Base-by-base conservation (phyloP, 2,888 invertebrate genomes). In the Drosophila macrothrix region DNA sequence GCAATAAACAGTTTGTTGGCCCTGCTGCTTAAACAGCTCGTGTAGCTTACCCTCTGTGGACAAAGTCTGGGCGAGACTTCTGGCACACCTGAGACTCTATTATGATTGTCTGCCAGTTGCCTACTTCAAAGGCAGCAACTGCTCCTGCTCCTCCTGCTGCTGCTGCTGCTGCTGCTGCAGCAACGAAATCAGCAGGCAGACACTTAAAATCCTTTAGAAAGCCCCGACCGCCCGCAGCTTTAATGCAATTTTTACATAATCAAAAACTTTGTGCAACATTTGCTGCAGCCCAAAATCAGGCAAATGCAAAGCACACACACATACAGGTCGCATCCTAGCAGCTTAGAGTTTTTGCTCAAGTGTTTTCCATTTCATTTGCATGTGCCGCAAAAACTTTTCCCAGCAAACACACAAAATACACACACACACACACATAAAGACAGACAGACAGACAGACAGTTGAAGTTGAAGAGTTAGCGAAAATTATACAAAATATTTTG, bases 361-460 rank as follows among this genome's bases (percentile, higher is more conserved):
- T 85, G 83, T 88, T 85, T 85, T 86, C 90, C 89, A 90, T 86
- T 86, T 86, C 89, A 90, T 90, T 86, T 90, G 76, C 87, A 88
- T 86, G 84, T 53, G 78, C 76, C 88, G 72, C 84, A 75, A 79
- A 82, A 83, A 85, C 74, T 84, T 87, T 78, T 64, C 67, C 56
- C 82, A 66, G 65, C 84, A 77, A 65, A 71, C 70, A 84, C 54
- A 86, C 50, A 64, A 41, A 53, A 28, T 19, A 61, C 43, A 64
- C 64, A 73, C 12, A 60, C 28, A 53, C 43, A 62, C 7, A 49
- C 25, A 41, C 12, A 39, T 3, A 49, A 10, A 52, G 14, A 55
- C 25, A 53, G 19, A 70, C 43, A 14, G 22, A 43, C 56, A 68
- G 62, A 29, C 46, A 67, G 65, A 31, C 58, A 73, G 80, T 64